These are phyloP conservation scores for Pseudomyrmex gracilis DNA, from an alignment of 1,140 invertebrate species.

Conservation along the genomic window DNA sequence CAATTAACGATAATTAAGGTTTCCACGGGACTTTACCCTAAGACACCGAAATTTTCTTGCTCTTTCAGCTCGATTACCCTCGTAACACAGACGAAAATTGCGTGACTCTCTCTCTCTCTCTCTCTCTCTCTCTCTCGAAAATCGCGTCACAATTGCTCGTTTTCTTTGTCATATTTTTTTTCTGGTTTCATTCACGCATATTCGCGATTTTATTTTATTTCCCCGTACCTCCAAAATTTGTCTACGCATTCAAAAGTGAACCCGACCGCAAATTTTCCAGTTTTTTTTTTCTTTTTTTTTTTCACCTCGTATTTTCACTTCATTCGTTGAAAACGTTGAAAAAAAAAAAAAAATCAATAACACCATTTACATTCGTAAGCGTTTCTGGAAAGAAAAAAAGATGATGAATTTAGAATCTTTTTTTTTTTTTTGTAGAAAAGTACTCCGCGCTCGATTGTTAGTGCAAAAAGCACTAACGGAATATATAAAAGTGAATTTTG, in stretches of 20 bases:
- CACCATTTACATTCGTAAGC: too few relatives aligned
- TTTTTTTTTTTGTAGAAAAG: neutral
- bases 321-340: neutral
- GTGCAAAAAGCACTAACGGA: slow-evolving; percentile 13
- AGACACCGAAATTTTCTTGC: slow-evolving; percentile 21
- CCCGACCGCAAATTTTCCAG: neutral
- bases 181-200: neutral
- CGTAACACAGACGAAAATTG: neutral
- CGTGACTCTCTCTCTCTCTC: too few relatives aligned
- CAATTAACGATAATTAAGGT: slow-evolving; percentile 65
- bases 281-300: neutral
- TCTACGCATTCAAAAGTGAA: neutral
- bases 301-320: neutral
- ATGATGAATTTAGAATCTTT: neutral
- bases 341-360: too few relatives aligned
- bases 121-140: too few relatives aligned
- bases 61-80: slow-evolving; percentile 26
- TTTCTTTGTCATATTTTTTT: neutral
- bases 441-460: neutral
- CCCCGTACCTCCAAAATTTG: too few relatives aligned
- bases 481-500: slow-evolving; percentile 16
- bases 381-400: too few relatives aligned
- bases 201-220: neutral
- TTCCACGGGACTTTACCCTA: slow-evolving; percentile 22
- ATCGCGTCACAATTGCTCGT: neutral